Evolutionary conservation across 1,140 invertebrate species (phyloP), one percentile per base, ranked within the genome.

Genomic region (Drosophila ogumai): DNA sequence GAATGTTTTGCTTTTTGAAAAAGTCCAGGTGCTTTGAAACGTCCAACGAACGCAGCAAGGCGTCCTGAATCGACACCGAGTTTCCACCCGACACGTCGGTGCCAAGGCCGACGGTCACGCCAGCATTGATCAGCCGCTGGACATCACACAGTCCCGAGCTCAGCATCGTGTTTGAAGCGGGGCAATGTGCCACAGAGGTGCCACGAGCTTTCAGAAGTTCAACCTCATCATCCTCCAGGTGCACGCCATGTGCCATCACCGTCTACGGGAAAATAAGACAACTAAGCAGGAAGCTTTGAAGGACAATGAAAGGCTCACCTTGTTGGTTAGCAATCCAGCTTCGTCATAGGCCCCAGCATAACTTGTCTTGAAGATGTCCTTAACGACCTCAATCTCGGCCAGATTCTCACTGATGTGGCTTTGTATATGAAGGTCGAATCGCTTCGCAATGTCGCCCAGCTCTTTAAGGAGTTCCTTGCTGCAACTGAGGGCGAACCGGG

Each of bases 31-130:
- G 94, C 71, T 94, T 95, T 0, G 97, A 98, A 7, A 96, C 95
- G 80, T 95, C 94, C 74, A 98, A 94, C 6, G 96, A 93, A 7
- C 95, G 93, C 72, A 96, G 93, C 90, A 98, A 96, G 10, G 95
- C 95, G 75, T 97, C 95, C 54, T 98, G 81, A 28, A 99, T 96
- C 6, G 95, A 96, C 1, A 95, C 93, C 61, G 94, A 96, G 82
- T 96, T 95, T 3, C 97, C 97, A 13, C 96, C 98, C 3, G 97
- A 94, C 38, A 98, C 95, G 93, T 99, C 97, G 96, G 97, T 97
- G 75, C 97, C 98, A 28, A 99, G 94, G 22, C 97, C 97, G 57
- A 98, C 94, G 90, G 95, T 96, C 6, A 98, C 85, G 0, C 95
- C 95, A 49, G 93, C 91, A 19, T 95, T 87, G 40, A 95, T 90